These are phyloP conservation scores for Scelioninae gen. 2 DNA, from an alignment of 2,888 invertebrate genomes.

Conservation along the genomic window DNA sequence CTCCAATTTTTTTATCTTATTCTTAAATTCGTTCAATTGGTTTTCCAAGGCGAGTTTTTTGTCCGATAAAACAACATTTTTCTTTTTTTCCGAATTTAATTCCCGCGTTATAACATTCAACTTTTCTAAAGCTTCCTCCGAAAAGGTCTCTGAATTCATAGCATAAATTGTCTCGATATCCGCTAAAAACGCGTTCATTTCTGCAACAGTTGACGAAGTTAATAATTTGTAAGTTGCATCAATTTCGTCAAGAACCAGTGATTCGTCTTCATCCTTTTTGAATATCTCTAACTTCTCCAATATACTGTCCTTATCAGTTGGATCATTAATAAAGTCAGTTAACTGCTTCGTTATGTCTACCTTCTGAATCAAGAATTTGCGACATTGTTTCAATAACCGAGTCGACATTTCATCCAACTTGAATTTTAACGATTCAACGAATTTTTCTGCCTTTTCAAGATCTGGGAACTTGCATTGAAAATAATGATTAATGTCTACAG, in stretches of 20 bases:
- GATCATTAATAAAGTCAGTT: background rate
- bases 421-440: constrained; percentile 59
- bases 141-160: background rate
- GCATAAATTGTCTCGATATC: constrained; percentile 11
- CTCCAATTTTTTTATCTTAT: constrained; percentile 30
- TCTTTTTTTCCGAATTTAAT: constrained; percentile 30
- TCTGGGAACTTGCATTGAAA: constrained; percentile 30
- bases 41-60: constrained; percentile 28
- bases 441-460: constrained; percentile 53
- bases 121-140: constrained; percentile 10
- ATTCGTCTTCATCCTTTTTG: constrained; percentile 7
- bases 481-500: background rate
- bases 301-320: background rate
- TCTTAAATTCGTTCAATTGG: constrained; percentile 33
- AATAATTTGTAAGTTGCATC: constrained; percentile 11
- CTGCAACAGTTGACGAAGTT: background rate
- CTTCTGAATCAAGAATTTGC: constrained; percentile 3
- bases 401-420: constrained; percentile 60
- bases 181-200: constrained; percentile 11
- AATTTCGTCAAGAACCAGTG: constrained; percentile 1
- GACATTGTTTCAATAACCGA: constrained; percentile 2
- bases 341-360: background rate
- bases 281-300: constrained; percentile 1
- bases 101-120: constrained; percentile 4
- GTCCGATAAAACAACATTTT: constrained; percentile 3